Percentiles rank a stretch among this genome's conserved stretches.
These are phyloP conservation scores for Petrolisthes manimaculis DNA, from an alignment of 2,888 invertebrate species.

Conservation along the genomic window DNA sequence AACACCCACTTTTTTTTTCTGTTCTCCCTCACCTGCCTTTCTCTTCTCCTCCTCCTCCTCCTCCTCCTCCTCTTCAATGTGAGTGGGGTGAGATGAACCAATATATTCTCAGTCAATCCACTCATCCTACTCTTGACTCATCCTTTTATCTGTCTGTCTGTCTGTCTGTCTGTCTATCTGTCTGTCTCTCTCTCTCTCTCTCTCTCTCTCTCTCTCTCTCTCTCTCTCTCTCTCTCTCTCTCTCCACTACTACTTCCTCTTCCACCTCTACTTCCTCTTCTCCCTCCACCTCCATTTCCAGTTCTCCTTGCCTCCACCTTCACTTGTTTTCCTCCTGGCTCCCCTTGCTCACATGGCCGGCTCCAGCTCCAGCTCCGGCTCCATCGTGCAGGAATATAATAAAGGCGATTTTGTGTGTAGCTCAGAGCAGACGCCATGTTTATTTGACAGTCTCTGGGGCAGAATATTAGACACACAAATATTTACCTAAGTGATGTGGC, in stretches of 20 bases:
- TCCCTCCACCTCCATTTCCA: not conserved
- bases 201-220: not conserved
- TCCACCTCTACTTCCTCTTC: not conserved
- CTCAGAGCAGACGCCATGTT: not conserved
- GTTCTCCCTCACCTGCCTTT: not conserved
- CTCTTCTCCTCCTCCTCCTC: not conserved
- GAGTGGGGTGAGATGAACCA: no score
- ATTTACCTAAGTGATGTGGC: not conserved
- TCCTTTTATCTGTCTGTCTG: no score
- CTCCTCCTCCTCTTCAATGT: not conserved
- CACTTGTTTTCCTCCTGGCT: not conserved
- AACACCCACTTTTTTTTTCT: not conserved
- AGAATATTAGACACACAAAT: not conserved
- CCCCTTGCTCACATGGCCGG: not conserved
- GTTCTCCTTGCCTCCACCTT: not conserved
- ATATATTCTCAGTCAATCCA: not conserved
- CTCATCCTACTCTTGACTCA: not conserved
- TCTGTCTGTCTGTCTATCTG: no score
- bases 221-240: not conserved
- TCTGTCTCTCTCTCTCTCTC: not conserved
- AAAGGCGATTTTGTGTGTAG: not conserved
- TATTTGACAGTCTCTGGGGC: not conserved
- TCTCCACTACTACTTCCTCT: not conserved
- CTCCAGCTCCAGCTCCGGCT: not conserved
- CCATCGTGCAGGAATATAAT: not conserved